Evolutionary conservation across 2,888 invertebrate species (phyloP).

Genomic region (Protula sp.): DNA sequence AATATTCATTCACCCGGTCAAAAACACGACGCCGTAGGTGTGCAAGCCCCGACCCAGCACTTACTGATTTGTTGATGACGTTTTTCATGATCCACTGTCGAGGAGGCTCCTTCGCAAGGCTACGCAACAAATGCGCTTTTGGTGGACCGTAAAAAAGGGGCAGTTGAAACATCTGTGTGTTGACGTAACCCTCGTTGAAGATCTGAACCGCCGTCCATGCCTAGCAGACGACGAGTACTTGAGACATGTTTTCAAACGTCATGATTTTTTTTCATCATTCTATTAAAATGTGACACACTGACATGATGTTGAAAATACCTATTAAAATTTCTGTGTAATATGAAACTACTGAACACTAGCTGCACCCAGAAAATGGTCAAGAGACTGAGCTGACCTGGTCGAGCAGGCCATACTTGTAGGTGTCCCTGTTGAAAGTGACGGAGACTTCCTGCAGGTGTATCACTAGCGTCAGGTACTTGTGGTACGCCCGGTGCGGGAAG

Average conservation of each 20-base stretch:
- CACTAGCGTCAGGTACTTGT: constrained; percentile 39
- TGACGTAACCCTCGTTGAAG: constrained; percentile 44
- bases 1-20: too few relatives aligned
- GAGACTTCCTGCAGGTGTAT: constrained; percentile 49
- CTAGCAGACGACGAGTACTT: too few relatives aligned
- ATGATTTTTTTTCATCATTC: too few relatives aligned
- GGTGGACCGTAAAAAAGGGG: constrained; percentile 47
- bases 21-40: too few relatives aligned
- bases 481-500: constrained; percentile 40
- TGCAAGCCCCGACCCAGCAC: too few relatives aligned
- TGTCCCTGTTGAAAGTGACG: constrained; percentile 38
- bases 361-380: too few relatives aligned
- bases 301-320: too few relatives aligned
- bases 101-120: constrained; percentile 30
- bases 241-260: too few relatives aligned
- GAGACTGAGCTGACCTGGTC: too few relatives aligned
- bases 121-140: constrained; percentile 37
- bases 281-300: too few relatives aligned
- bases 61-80: not conserved
- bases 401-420: constrained; percentile 47
- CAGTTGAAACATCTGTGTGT: constrained; percentile 44
- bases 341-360: too few relatives aligned
- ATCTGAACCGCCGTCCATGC: constrained; percentile 50
- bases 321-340: too few relatives aligned
- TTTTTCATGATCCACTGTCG: not conserved